Conservation (phyloP, 1,140 invertebrate species). For the Armadillidium nasatum region DNA sequence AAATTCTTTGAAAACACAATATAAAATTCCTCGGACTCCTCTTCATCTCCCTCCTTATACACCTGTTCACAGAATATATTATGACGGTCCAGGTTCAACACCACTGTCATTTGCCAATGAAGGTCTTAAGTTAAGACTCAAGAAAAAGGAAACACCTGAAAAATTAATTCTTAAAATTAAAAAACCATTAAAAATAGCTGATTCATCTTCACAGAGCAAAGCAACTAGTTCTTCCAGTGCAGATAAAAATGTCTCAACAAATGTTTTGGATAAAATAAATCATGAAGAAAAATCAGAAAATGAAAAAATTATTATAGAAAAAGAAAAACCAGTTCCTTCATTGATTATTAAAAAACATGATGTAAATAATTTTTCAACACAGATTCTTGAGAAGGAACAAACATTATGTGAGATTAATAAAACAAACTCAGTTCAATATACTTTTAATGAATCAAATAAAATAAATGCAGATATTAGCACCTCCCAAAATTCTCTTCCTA, state of each 20-base stretch:
- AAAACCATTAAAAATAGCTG: background rate
- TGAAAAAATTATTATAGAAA: background rate
- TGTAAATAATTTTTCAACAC: background rate
- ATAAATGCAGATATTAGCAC: too few species aligned
- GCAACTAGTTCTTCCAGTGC: too few species aligned
- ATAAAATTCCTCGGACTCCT: background rate
- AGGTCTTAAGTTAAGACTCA: slow-evolving; percentile 4
- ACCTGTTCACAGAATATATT: slow-evolving; percentile 25
- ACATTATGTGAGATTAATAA: too few species aligned
- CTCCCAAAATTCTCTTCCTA: background rate
- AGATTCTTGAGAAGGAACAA: background rate
- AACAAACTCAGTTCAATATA: too few species aligned
- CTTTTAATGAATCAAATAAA: too few species aligned
- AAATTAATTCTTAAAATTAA: slow-evolving; percentile 4
- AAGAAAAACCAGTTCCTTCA: background rate
- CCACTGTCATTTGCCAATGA: slow-evolving; percentile 1
- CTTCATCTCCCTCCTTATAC: slow-evolving; percentile 17
- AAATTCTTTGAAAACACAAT: background rate
- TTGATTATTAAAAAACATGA: background rate
- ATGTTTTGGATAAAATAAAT: too few species aligned
- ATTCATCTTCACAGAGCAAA: background rate
- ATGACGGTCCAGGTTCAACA: slow-evolving; percentile 21
- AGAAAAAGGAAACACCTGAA: background rate
- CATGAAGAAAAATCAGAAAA: background rate
- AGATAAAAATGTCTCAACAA: too few species aligned